Evolutionary conservation across 2,888 invertebrate genomes (phyloP).

Genomic region (Lasius fuliginosus): DNA sequence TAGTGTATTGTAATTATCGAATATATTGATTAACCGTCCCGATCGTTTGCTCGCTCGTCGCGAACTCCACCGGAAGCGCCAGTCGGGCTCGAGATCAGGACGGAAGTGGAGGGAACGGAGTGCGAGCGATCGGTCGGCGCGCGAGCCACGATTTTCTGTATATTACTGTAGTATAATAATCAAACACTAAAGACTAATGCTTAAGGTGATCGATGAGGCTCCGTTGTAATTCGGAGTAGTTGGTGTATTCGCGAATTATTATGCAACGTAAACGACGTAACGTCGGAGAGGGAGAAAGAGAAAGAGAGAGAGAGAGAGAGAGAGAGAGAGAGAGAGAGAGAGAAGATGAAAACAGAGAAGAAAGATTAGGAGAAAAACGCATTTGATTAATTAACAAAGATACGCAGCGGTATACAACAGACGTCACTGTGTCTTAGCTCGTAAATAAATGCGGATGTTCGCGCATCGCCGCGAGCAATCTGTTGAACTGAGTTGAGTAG

Average conservation of each 20-base stretch:
- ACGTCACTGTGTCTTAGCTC: conserved; percentile 75
- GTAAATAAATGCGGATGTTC: conserved; percentile 79
- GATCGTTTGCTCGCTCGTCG: conserved; percentile 57
- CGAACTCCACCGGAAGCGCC: background rate
- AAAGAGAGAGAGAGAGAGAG: conserved; percentile 57
- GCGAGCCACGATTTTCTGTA: conserved; percentile 80
- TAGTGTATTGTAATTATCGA: conserved; percentile 82
- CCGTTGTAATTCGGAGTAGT: conserved; percentile 59
- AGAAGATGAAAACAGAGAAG: conserved; percentile 15
- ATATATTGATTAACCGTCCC: conserved; percentile 65
- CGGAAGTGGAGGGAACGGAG: conserved; percentile 33
- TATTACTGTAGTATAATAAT: conserved; percentile 85
- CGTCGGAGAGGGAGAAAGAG: conserved; percentile 63
- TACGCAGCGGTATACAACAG: conserved; percentile 62
- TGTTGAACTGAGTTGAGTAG: conserved; percentile 72
- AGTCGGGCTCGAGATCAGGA: conserved; percentile 8
- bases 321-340: conserved; percentile 54
- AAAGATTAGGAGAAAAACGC: conserved; percentile 43
- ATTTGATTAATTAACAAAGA: conserved; percentile 49
- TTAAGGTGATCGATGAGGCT: conserved; percentile 81
- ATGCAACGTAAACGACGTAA: conserved; percentile 60
- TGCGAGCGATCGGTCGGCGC: conserved; percentile 49
- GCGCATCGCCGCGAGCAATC: conserved; percentile 72
- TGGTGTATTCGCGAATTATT: conserved; percentile 73
- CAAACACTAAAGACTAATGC: conserved; percentile 86